These are phyloP conservation scores for Stichodactyla helianthus DNA, from an alignment of 64 coral and sea anemone species.

Conservation along the genomic window DNA sequence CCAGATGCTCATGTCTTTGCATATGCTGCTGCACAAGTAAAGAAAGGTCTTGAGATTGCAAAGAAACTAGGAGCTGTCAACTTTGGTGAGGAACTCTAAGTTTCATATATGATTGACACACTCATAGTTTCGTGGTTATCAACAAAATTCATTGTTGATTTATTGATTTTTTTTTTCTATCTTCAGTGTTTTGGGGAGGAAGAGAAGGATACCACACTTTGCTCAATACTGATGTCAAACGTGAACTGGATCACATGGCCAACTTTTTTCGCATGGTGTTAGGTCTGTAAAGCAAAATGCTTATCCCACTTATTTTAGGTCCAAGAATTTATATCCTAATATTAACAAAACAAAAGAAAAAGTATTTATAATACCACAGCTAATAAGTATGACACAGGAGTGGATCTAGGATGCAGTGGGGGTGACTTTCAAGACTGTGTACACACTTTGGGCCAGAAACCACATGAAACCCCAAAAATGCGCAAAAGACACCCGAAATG, in stretches of 20 bases:
- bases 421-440: too few relatives aligned
- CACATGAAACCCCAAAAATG: too few relatives aligned
- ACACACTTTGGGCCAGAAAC: too few relatives aligned
- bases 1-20: conserved; percentile 91
- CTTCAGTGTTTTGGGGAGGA: conserved; percentile 88
- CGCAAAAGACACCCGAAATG: too few relatives aligned
- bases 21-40: conserved; percentile 90
- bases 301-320: neutral
- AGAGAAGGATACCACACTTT: conserved; percentile 82
- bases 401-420: too few relatives aligned
- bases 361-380: too few relatives aligned
- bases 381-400: too few relatives aligned
- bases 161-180: neutral
- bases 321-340: too few relatives aligned
- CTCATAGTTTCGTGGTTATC: too few relatives aligned
- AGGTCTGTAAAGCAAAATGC: conserved; percentile 20
- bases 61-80: conserved; percentile 93
- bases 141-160: neutral
- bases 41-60: conserved; percentile 85
- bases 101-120: too few relatives aligned
- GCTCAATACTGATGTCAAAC: conserved; percentile 78
- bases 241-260: conserved; percentile 85
- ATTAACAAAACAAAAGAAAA: too few relatives aligned
- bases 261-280: conserved; percentile 84
- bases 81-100: conserved; percentile 47